Base-by-base conservation (phyloP, 2,113 vertebrate species). In the Microtus pennsylvanicus region DNA sequence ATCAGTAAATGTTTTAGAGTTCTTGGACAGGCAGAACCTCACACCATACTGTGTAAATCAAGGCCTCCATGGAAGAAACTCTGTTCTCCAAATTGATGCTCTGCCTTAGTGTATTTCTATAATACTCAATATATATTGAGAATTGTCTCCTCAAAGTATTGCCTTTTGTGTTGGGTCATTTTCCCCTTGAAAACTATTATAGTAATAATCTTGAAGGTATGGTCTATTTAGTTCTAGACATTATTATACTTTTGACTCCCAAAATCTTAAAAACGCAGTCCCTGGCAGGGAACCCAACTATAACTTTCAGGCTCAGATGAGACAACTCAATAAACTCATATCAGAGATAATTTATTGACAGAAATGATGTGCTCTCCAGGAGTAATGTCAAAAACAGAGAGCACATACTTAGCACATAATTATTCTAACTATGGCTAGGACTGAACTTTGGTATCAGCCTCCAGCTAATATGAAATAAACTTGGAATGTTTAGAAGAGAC, bases 381-480 rank as follows among this genome's bases (percentile, higher is more conserved):
- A 85, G 91, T 85, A 94, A 95, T 85, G 33, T 50, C 69, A 69
- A 93, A 93, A 77, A 81, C 24, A 81, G 50, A 90, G 47, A 81
- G 6, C 38, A 88, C 7, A 38, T 38, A 74, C 67, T 93, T 78
- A 93, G 12, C 9, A 89, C 5, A 50, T 1, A 65, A 45, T 0
- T 24, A 35, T 16, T 89, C 72, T 93, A 74, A 75, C 86, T 35
- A 1, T 76, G 52, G 91, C 58, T 50, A 86, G 65, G 16, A 7
- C 50, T 76, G 42, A 75, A 16, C 45, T 19, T 97, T 30, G 75
- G 22, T 28, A 21, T 91, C 22, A 91, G 35, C 89, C 42, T 94
- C 52, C 87, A 83, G n/a, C 45, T 55, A 96, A 67, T 47, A 13
- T 21, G 61, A 96, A 96, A 88, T 35, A 95, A 93, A 93, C 30